Conservation (phyloP, 2,797 vertebrate species). For the Bryconaethiops microstoma region DNA sequence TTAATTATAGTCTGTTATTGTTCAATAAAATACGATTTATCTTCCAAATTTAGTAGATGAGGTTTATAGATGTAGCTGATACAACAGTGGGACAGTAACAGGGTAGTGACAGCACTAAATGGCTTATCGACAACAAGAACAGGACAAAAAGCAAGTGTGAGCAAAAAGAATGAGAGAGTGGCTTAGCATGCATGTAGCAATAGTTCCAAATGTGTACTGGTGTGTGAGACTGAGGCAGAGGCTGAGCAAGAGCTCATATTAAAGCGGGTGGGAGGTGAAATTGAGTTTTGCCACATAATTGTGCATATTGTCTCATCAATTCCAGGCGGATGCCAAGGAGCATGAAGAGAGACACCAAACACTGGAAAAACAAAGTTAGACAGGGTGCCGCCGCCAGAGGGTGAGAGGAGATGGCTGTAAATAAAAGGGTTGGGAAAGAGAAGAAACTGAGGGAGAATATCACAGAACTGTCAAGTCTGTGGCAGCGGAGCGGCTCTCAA, state of each 20-base stretch:
- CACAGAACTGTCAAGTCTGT: constrained; percentile 4
- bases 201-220: not conserved
- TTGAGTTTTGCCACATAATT: constrained; percentile 9
- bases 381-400: not conserved
- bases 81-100: not conserved
- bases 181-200: not conserved
- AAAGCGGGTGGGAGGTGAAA: constrained; percentile 12
- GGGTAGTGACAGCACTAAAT: not conserved
- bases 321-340: not conserved
- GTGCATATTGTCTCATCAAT: constrained; percentile 9
- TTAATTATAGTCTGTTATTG: not conserved
- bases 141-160: not conserved
- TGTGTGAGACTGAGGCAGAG: not conserved
- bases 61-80: too few relatives aligned
- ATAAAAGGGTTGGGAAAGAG: constrained; percentile 11
- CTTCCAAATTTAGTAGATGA: too few relatives aligned
- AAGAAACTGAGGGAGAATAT: not conserved
- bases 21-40: too few relatives aligned
- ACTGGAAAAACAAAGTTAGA: not conserved
- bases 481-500: not conserved
- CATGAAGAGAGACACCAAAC: not conserved
- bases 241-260: constrained; percentile 3
- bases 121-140: too few relatives aligned
- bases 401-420: constrained; percentile 9
- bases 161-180: not conserved